Percentiles rank a stretch among this genome's conserved stretches.
Evolutionary conservation across 2,113 vertebrate species (phyloP).

Genomic region (Nipponia nippon): DNA sequence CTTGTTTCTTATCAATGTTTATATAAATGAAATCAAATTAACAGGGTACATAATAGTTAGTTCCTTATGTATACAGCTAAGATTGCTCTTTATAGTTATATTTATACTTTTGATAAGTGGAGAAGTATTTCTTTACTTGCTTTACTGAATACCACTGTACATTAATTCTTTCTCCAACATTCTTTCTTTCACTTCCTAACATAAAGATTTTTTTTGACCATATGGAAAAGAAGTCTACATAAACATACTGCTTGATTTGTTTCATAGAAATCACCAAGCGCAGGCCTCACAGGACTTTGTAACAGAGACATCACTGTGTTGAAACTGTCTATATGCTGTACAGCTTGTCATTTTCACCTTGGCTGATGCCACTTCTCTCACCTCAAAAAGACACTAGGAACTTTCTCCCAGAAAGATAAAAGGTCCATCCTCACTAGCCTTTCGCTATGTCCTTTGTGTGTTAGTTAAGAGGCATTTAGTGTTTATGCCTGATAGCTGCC

Average conservation of each 20-base stretch:
- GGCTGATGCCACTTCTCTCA: not conserved
- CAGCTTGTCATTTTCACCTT: not conserved
- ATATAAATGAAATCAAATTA: not conserved
- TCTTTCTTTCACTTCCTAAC: not conserved
- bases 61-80: not conserved
- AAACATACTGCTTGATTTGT: not conserved
- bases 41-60: not conserved
- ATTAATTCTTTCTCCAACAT: not conserved
- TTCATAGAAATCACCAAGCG: not conserved
- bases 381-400: not conserved
- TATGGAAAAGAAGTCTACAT: not conserved
- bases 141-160: not conserved
- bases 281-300: not conserved
- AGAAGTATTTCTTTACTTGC: not conserved
- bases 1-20: not conserved
- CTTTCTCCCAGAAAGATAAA: not conserved
- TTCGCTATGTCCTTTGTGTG: not conserved
- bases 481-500: not conserved
- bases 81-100: not conserved
- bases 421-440: rapidly evolving
- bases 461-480: not conserved
- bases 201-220: not conserved
- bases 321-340: not conserved
- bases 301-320: not conserved
- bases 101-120: not conserved